These are phyloP conservation scores for Diplodus sargus DNA, from an alignment of 2,797 vertebrate genomes.

Conservation along the genomic window DNA sequence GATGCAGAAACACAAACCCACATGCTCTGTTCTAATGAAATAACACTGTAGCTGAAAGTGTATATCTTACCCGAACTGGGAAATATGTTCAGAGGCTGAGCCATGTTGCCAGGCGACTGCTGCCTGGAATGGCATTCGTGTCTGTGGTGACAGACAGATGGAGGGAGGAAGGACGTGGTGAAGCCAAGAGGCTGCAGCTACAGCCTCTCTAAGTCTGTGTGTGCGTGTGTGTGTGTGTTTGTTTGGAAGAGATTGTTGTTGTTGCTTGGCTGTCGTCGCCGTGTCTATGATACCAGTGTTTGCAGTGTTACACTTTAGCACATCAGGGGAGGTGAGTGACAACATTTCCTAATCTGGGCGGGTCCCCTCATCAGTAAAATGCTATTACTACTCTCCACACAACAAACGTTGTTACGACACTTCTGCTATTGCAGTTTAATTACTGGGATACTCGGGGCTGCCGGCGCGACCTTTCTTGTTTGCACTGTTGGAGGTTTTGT, in stretches of 20 bases:
- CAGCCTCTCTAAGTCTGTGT: constrained; percentile 58
- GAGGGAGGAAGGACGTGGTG: constrained; percentile 73
- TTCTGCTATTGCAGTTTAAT: constrained; percentile 72
- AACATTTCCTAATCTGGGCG: constrained; percentile 66
- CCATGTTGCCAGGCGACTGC: constrained; percentile 88
- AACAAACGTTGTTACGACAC: constrained; percentile 62
- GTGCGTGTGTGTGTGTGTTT: constrained; percentile 45
- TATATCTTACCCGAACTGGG: constrained; percentile 83
- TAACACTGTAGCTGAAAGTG: constrained; percentile 80
- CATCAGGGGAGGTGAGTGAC: constrained; percentile 69
- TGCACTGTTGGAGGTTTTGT: constrained; percentile 63
- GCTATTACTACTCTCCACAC: constrained; percentile 53
- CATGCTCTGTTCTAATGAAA: constrained; percentile 81
- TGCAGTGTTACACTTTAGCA: constrained; percentile 69
- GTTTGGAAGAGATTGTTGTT: constrained; percentile 52
- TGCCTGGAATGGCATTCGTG: constrained; percentile 77
- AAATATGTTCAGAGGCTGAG: constrained; percentile 85
- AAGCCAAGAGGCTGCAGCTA: constrained; percentile 73
- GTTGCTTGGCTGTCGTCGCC: constrained; percentile 57
- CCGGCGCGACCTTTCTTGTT: constrained; percentile 62
- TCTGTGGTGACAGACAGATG: constrained; percentile 81
- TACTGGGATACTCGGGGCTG: constrained; percentile 58
- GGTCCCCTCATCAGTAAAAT: constrained; percentile 57
- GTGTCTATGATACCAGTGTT: constrained; percentile 60
- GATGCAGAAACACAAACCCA: constrained; percentile 78